Conservation (phyloP, 1,140 invertebrate genomes). For the Eciton burchellii region DNA sequence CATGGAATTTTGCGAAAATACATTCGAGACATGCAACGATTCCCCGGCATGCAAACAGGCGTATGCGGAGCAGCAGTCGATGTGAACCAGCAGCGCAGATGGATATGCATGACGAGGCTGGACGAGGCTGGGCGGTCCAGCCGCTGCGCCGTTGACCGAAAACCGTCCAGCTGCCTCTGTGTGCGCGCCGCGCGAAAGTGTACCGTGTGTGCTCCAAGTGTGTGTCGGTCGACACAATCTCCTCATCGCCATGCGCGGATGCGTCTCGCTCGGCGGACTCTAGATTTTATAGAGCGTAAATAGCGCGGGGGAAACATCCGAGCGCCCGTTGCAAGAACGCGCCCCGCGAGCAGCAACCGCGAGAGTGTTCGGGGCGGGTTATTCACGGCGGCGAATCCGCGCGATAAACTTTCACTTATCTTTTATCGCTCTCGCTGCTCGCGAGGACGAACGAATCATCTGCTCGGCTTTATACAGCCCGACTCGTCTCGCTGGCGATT, state of each 20-base stretch:
- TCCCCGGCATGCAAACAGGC: neutral
- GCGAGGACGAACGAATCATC: no score
- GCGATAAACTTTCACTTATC: neutral
- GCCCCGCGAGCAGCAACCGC: neutral
- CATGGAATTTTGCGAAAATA: slow-evolving; percentile 50
- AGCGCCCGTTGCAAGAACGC: neutral
- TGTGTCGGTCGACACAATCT: slow-evolving; percentile 52
- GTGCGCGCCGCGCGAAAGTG: slow-evolving; percentile 42
- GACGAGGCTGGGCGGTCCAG: slow-evolving; percentile 40
- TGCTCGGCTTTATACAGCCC: neutral
- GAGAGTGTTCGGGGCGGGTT: neutral
- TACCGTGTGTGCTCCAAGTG: slow-evolving; percentile 23
- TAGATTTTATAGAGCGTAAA: slow-evolving; percentile 38
- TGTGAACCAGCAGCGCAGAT: slow-evolving; percentile 46
- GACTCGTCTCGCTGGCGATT: neutral
- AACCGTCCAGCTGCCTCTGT: slow-evolving; percentile 11
- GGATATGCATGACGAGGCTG: slow-evolving; percentile 60
- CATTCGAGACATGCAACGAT: neutral
- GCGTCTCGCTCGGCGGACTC: slow-evolving; percentile 20
- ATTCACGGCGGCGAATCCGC: neutral
- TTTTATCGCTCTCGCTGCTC: neutral
- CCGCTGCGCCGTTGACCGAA: slow-evolving; percentile 14
- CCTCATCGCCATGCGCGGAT: slow-evolving; percentile 46
- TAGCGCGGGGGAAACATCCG: slow-evolving; percentile 20
- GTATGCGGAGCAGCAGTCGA: neutral